Conservation (phyloP, 1,140 invertebrate genomes). For the Macrotrachela quadricornifera region DNA sequence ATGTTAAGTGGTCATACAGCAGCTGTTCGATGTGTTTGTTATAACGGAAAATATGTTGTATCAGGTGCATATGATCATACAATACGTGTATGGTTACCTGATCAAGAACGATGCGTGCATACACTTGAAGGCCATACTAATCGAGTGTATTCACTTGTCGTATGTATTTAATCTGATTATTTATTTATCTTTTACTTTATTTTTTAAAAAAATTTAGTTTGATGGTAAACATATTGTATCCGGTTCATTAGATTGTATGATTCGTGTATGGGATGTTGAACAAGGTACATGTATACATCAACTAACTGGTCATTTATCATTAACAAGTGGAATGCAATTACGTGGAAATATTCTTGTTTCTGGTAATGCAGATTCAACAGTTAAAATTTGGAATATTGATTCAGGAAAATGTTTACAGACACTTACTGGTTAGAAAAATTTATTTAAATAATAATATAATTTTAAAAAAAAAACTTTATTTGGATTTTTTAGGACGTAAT, state of each 20-base stretch:
- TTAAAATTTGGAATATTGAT: conserved; percentile 95
- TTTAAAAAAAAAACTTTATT: conserved; percentile 3
- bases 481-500: conserved; percentile 46
- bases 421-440: conserved; percentile 48
- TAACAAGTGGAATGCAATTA: conserved; percentile 92
- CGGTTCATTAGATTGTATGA: conserved; percentile 87
- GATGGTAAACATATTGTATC: conserved; percentile 90
- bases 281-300: conserved; percentile 49
- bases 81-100: conserved; percentile 94
- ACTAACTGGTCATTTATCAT: conserved; percentile 83
- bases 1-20: conserved; percentile 84
- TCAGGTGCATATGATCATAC: conserved; percentile 90
- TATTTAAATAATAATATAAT: neutral
- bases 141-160: conserved; percentile 90
- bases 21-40: conserved; percentile 93
- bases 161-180: conserved; percentile 34
- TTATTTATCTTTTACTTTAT: neutral
- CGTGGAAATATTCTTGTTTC: conserved; percentile 87
- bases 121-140: conserved; percentile 88
- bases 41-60: conserved; percentile 78
- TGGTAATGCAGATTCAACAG: conserved; percentile 93
- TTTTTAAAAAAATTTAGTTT: conserved; percentile 44
- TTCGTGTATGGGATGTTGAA: conserved; percentile 86
- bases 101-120: conserved; percentile 76
- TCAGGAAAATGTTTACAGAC: conserved; percentile 91